Percentiles rank a stretch among this genome's conserved stretches.
Evolutionary conservation across 2,888 invertebrate genomes (phyloP).

Genomic region (Nezara viridula): DNA sequence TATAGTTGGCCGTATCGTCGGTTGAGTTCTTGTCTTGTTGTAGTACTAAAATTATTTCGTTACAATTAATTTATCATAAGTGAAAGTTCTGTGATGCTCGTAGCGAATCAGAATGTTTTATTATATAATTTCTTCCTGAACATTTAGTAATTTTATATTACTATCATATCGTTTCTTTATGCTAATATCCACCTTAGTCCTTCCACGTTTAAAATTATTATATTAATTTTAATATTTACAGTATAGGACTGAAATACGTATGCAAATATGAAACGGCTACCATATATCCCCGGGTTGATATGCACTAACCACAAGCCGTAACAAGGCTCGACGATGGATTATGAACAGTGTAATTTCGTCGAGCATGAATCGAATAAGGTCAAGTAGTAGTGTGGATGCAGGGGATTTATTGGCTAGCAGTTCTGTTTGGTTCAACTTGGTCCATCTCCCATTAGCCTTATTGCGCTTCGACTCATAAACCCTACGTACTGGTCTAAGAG

Average conservation of each 20-base stretch:
- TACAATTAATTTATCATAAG: too few species aligned
- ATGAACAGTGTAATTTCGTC: neutral
- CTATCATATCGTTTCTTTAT: neutral
- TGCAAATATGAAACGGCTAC: neutral
- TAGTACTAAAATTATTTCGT: too few species aligned
- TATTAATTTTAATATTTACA: neutral
- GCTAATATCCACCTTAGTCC: neutral
- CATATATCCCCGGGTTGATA: neutral
- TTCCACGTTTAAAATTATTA: neutral
- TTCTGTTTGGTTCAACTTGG: neutral
- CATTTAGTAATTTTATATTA: too few species aligned
- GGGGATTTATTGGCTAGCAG: neutral
- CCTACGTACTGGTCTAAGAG: neutral
- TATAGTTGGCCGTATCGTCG: too few species aligned
- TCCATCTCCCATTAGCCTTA: constrained; percentile 14
- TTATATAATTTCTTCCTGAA: too few species aligned
- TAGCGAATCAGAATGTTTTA: too few species aligned
- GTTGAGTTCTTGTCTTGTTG: too few species aligned
- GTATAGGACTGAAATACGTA: neutral
- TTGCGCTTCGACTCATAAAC: neutral
- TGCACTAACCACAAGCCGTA: neutral
- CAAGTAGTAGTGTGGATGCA: neutral
- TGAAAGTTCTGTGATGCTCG: too few species aligned
- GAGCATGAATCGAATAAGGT: constrained; percentile 24
- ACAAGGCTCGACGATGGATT: neutral